Conservation (phyloP, 1,140 invertebrate genomes). For the Pachypsylla venusta region DNA sequence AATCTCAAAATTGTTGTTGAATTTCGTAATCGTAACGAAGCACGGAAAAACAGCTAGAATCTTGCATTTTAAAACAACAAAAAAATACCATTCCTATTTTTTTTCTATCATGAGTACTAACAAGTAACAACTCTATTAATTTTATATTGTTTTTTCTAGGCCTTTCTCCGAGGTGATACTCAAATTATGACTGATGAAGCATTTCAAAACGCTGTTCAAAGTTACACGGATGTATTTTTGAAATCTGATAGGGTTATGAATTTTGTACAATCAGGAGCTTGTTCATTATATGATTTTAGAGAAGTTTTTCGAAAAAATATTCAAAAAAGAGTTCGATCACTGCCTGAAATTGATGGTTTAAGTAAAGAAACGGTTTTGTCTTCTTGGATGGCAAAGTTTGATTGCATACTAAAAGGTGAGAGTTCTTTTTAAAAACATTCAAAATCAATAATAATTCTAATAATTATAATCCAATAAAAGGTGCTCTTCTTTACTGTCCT, state of each 20-base stretch:
- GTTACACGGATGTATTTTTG: conserved; percentile 93
- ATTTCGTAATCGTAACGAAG: no score
- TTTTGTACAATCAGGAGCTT: conserved; percentile 94
- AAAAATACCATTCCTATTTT: no score
- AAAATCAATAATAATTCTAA: no score
- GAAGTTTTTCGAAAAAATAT: conserved; percentile 98
- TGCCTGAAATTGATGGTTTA: conserved; percentile 97
- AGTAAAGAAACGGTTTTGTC: conserved; percentile 98
- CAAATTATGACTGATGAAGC: conserved; percentile 98
- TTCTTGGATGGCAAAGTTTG: conserved; percentile 99
- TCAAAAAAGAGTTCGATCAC: conserved; percentile 86
- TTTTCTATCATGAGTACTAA: no score
- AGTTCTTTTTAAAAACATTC: no score
- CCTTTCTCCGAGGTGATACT: conserved; percentile 85
- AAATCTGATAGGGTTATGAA: conserved; percentile 87
- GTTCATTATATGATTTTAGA: conserved; percentile 93
- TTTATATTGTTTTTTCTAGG: conserved; percentile 37
- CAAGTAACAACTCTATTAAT: conserved; percentile 12
- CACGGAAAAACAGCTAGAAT: no score
- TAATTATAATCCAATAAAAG: no score
- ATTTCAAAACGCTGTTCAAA: conserved; percentile 96
- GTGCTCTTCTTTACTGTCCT: no score
- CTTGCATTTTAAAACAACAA: no score
- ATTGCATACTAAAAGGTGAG: conserved; percentile 89
- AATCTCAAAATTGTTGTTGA: no score